phyloP scores from a whole-genome alignment of 2,113 vertebrate genomes.

The Bos indicus region DNA sequence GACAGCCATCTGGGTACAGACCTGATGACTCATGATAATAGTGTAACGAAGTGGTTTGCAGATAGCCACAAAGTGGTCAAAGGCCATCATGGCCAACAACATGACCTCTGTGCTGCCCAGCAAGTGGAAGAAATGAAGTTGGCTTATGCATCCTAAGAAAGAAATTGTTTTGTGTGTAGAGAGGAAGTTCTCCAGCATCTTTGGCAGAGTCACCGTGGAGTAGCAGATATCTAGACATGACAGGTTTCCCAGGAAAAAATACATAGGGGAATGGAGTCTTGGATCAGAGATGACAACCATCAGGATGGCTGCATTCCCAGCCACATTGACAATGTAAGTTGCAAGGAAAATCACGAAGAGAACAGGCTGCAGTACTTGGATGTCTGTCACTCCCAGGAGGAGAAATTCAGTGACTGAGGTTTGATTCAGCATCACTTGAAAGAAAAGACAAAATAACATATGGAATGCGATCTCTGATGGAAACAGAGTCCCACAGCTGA shows the following conservation, averaged over 20 bases:
- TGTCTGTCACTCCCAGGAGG: conserved; percentile 39
- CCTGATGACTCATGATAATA: neutral
- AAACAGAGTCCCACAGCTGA: too few relatives aligned
- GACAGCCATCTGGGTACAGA: neutral
- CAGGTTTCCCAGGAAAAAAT: conserved; percentile 59
- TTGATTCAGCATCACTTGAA: conserved; percentile 36
- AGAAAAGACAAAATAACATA: neutral
- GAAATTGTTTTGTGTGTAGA: neutral
- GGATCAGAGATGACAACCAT: neutral
- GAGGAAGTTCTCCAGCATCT: conserved; percentile 36
- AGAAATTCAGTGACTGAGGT: conserved; percentile 42
- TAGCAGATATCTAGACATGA: conserved; percentile 56
- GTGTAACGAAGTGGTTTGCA: conserved; percentile 34
- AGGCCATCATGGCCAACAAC: neutral
- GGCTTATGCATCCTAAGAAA: neutral
- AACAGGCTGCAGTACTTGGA: neutral
- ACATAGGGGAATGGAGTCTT: conserved; percentile 49
- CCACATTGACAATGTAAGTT: neutral
- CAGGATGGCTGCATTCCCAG: conserved; percentile 26
- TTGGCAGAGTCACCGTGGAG: conserved; percentile 30
- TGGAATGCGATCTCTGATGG: too few relatives aligned
- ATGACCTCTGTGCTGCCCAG: neutral
- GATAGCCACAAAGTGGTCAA: neutral
- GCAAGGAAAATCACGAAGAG: conserved; percentile 13
- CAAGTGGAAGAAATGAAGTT: neutral